Conservation (phyloP, 2,797 vertebrate genomes). For the Epinephelus malabaricus region DNA sequence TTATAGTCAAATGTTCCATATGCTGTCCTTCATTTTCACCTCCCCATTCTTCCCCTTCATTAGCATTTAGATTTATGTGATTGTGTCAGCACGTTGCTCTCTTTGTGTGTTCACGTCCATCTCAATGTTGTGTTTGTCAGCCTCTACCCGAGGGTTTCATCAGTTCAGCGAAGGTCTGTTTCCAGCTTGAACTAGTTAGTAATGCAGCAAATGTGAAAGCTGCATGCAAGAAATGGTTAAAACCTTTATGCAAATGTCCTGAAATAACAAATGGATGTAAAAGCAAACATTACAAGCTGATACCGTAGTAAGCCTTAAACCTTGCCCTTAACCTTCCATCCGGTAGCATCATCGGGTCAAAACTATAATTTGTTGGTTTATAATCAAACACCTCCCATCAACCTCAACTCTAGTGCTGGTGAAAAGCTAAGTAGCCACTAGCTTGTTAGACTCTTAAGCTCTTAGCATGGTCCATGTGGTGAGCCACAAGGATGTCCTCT, state of each 20-base stretch:
- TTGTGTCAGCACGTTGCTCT: slow-evolving; percentile 14
- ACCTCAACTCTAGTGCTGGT: no score
- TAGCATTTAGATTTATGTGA: slow-evolving; percentile 55
- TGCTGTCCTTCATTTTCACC: background rate
- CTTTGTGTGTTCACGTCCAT: background rate
- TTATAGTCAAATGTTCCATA: slow-evolving; percentile 20
- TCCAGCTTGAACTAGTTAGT: background rate
- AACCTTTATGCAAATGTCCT: background rate
- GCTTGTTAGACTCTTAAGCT: no score
- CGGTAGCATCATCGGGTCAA: no score
- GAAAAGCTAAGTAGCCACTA: no score
- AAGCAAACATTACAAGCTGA: background rate
- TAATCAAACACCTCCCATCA: no score
- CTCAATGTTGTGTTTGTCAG: slow-evolving; percentile 11
- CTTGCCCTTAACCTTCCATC: no score
- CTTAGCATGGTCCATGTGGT: no score
- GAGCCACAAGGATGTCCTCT: no score
- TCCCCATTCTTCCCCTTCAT: slow-evolving; percentile 25
- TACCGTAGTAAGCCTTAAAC: background rate
- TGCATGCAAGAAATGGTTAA: background rate
- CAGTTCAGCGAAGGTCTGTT: background rate
- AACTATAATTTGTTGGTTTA: no score
- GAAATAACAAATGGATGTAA: background rate
- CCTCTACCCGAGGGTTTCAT: background rate
- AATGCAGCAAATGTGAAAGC: background rate